Evolutionary conservation across 2,888 invertebrate genomes (phyloP).

Genomic region (Synergus japonicus): DNA sequence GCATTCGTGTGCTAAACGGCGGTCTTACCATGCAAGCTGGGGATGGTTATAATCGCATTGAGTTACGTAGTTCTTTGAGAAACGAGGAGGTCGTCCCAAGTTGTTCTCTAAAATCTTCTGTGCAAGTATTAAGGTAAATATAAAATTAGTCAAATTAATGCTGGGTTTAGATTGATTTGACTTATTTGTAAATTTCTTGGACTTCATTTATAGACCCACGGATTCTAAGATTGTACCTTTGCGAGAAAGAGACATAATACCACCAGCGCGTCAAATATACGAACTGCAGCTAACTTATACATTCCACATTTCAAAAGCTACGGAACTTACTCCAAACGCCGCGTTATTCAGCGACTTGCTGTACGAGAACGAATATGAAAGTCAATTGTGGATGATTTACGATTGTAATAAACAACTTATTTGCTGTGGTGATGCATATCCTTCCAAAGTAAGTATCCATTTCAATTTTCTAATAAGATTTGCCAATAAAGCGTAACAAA

Average conservation of each 20-base stretch:
- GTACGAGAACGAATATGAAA: slow-evolving; percentile 97
- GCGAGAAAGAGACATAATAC: slow-evolving; percentile 90
- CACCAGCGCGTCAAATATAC: slow-evolving; percentile 93
- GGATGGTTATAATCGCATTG: slow-evolving; percentile 86
- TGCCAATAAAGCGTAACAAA: too few relatives aligned
- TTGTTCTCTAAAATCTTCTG: slow-evolving; percentile 86
- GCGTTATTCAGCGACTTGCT: slow-evolving; percentile 90
- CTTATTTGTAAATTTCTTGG: slow-evolving; percentile 9
- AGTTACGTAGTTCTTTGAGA: slow-evolving; percentile 83
- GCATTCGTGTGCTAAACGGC: slow-evolving; percentile 84
- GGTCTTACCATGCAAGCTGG: slow-evolving; percentile 86
- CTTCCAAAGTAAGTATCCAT: slow-evolving; percentile 82
- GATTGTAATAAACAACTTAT: slow-evolving; percentile 93
- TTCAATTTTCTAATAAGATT: neutral
- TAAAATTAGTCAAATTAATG: slow-evolving; percentile 16
- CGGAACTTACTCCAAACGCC: slow-evolving; percentile 89
- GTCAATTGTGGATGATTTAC: slow-evolving; percentile 97
- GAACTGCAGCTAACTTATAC: slow-evolving; percentile 92
- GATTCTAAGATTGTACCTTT: slow-evolving; percentile 90
- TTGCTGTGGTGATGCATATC: slow-evolving; percentile 93
- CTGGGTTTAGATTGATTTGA: slow-evolving; percentile 10
- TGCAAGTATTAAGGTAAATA: slow-evolving; percentile 83
- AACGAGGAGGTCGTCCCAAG: slow-evolving; percentile 89
- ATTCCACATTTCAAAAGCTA: slow-evolving; percentile 89
- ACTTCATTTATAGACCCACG: slow-evolving; percentile 82